Evolutionary conservation across 2,888 invertebrate species (phyloP).

Genomic region (Zeuzera pyrina): DNA sequence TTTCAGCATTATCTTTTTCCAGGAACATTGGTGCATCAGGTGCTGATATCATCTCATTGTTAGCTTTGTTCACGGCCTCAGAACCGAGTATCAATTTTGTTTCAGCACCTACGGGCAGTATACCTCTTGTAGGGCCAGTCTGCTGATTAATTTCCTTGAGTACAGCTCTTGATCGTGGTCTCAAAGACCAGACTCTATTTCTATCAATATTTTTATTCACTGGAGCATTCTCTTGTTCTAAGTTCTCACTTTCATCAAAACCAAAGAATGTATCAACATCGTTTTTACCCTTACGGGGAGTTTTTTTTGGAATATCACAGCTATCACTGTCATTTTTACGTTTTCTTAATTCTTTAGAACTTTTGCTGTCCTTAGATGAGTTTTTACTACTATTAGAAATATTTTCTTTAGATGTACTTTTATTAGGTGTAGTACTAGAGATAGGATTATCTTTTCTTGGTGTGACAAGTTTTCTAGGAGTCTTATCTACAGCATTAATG

Average conservation of each 20-base stretch:
- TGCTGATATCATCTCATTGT: slow-evolving; percentile 39
- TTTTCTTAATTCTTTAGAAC: slow-evolving; percentile 16
- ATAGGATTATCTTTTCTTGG: too few species aligned
- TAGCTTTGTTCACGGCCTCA: slow-evolving; percentile 35
- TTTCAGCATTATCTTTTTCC: slow-evolving; percentile 21
- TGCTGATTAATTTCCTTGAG: slow-evolving; percentile 44
- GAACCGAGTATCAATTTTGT: slow-evolving; percentile 30
- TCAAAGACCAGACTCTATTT: slow-evolving; percentile 26
- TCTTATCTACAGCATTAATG: not conserved
- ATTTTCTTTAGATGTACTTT: not conserved
- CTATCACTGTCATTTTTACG: slow-evolving; percentile 15
- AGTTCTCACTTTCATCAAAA: slow-evolving; percentile 54
- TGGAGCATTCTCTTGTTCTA: slow-evolving; percentile 51
- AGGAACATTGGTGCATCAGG: slow-evolving; percentile 38
- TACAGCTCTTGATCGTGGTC: slow-evolving; percentile 32
- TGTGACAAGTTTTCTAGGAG: too few species aligned
- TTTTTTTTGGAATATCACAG: slow-evolving; percentile 18
- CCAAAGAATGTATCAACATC: slow-evolving; percentile 50
- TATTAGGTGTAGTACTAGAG: not conserved
- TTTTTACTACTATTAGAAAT: slow-evolving; percentile 2
- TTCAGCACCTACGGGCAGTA: slow-evolving; percentile 33
- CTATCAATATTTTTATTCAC: slow-evolving; percentile 34
- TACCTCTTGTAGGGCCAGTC: slow-evolving; percentile 36
- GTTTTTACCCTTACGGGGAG: slow-evolving; percentile 20
- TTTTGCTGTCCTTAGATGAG: slow-evolving; percentile 12